A percentile compares a stretch with the other conserved stretches of the same genome.
Conservation (phyloP, 2,113 vertebrate genomes). For the Onychostoma macrolepis region DNA sequence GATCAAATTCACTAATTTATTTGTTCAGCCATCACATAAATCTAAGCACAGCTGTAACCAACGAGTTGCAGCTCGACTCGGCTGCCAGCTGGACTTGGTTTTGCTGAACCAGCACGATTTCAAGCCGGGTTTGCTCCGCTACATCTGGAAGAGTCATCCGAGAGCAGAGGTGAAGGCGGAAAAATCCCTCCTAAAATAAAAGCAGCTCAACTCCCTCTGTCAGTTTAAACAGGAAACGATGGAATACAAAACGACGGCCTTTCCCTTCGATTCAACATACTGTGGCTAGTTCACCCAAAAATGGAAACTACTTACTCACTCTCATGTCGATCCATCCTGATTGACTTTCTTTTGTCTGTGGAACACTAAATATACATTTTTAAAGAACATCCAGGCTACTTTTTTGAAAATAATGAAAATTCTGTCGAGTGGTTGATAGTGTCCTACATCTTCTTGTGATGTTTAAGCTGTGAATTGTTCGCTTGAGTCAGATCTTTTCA, state of each 20-base stretch:
- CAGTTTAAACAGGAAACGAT: slow-evolving; percentile 11
- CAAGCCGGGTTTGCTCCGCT: slow-evolving; percentile 83
- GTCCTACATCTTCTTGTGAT: neutral
- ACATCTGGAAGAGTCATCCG: slow-evolving; percentile 92
- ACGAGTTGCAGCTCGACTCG: slow-evolving; percentile 86
- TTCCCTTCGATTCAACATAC: neutral
- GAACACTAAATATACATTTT: neutral
- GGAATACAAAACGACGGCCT: neutral
- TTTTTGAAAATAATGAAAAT: neutral
- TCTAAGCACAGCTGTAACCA: slow-evolving; percentile 95
- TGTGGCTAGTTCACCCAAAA: slow-evolving; percentile 10
- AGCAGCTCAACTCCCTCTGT: slow-evolving; percentile 53
- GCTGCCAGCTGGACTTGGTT: slow-evolving; percentile 70
- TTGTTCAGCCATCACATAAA: slow-evolving; percentile 97
- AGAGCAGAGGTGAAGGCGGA: slow-evolving; percentile 84
- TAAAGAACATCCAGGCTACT: neutral
- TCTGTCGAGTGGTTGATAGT: neutral
- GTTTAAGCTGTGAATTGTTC: neutral
- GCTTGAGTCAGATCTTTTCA: neutral
- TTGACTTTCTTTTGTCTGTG: neutral
- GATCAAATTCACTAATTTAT: slow-evolving; percentile 95
- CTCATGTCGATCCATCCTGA: neutral
- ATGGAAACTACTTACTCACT: neutral
- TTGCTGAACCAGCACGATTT: slow-evolving; percentile 93
- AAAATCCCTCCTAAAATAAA: slow-evolving; percentile 86